Evolutionary conservation across 1,140 invertebrate genomes (phyloP).

Genomic region (Pissodes strobi): DNA sequence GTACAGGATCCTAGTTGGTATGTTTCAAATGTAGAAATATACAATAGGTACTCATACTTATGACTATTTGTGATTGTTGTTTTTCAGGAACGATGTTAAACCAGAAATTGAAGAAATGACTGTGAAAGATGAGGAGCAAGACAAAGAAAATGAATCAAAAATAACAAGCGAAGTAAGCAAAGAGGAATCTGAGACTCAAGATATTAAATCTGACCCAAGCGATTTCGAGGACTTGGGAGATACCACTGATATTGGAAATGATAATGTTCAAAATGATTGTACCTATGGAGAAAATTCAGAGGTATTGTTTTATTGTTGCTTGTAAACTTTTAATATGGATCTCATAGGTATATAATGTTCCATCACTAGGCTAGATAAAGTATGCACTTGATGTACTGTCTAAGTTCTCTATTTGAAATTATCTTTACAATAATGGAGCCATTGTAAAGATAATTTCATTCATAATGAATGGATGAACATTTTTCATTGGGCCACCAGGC

Average conservation of each 20-base stretch:
- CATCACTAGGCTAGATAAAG: too few species aligned
- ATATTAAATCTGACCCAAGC: slow-evolving; percentile 10
- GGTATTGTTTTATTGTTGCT: background rate
- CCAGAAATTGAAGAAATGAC: background rate
- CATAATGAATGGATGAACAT: too few species aligned
- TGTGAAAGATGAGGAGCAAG: slow-evolving; percentile 11
- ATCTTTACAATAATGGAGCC: too few species aligned
- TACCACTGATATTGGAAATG: slow-evolving; percentile 1
- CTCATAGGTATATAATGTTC: too few species aligned
- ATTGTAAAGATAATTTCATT: too few species aligned
- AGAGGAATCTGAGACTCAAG: background rate
- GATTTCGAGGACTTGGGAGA: slow-evolving; percentile 4
- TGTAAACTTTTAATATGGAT: too few species aligned
- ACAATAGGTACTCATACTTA: too few species aligned
- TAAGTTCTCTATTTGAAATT: too few species aligned
- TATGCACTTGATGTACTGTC: too few species aligned
- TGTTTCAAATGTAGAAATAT: too few species aligned
- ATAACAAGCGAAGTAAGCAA: background rate
- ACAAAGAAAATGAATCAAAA: slow-evolving; percentile 1
- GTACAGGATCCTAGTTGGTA: background rate
- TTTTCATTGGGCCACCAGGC: too few species aligned
- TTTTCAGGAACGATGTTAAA: background rate
- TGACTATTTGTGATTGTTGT: too few species aligned
- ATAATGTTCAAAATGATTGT: slow-evolving; percentile 4
- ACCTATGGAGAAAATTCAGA: slow-evolving; percentile 9